These are phyloP conservation scores for Limonius californicus DNA, from an alignment of 1,140 invertebrate species.

Conservation along the genomic window DNA sequence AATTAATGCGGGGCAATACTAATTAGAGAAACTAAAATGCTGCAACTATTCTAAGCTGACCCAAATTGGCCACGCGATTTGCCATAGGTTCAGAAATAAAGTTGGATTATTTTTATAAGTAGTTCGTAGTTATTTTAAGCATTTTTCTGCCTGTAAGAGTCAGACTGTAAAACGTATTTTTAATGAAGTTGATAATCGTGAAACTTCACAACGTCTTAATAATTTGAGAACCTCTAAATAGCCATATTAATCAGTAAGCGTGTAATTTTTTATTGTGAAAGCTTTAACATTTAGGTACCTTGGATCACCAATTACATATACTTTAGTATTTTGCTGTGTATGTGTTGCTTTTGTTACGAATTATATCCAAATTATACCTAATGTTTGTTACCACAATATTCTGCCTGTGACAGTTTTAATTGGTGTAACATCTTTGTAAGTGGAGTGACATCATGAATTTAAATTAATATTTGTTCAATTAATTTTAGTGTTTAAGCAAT, in stretches of 20 bases:
- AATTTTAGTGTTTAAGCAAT: too few species aligned
- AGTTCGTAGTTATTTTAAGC: conserved; percentile 8
- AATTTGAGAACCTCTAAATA: neutral
- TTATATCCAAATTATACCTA: too few species aligned
- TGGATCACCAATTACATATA: too few species aligned
- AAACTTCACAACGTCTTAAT: conserved; percentile 6
- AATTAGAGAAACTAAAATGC: conserved; percentile 6
- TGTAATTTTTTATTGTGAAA: neutral
- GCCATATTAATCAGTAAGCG: neutral
- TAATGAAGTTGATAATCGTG: neutral
- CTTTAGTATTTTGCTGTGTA: neutral
- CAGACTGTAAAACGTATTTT: neutral
- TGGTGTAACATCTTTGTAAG: neutral
- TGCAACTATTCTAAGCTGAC: conserved; percentile 2
- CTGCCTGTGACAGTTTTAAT: neutral
- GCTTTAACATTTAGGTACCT: too few species aligned
- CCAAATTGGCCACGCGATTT: conserved; percentile 5
- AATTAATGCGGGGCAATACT: neutral
- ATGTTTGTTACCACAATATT: too few species aligned
- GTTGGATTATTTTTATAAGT: conserved; percentile 10
- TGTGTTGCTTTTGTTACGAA: too few species aligned
- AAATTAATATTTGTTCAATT: neutral
- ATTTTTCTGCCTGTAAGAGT: neutral
- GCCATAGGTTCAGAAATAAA: conserved; percentile 9
- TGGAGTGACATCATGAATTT: neutral